These are phyloP conservation scores for Apogon hyalosoma DNA, from an alignment of 2,797 vertebrate species.

Conservation along the genomic window DNA sequence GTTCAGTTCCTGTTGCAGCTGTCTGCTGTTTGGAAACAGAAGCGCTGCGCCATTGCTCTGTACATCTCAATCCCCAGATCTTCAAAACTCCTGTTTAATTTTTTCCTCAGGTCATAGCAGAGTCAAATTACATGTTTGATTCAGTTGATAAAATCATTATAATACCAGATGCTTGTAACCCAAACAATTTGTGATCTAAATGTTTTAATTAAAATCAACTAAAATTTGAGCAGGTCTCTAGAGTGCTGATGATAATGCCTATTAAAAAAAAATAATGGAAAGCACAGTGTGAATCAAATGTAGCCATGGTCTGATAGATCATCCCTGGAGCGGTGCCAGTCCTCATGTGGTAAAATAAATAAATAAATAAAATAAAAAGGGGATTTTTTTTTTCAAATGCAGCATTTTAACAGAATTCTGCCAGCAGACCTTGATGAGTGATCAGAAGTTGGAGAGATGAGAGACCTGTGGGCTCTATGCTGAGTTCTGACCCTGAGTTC, in stretches of 20 bases:
- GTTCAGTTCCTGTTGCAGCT: conserved; percentile 69
- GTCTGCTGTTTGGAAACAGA: conserved; percentile 63
- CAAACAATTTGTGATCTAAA: not conserved
- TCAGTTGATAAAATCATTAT: not conserved
- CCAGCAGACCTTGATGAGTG: conserved; percentile 70
- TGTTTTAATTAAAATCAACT: not conserved
- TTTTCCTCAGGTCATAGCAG: conserved; percentile 9
- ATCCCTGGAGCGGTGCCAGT: conserved; percentile 25
- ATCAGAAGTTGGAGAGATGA: conserved; percentile 71
- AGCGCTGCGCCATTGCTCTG: conserved; percentile 16
- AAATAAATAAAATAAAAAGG: conserved; percentile 5
- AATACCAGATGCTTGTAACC: not conserved
- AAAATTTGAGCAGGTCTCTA: not conserved
- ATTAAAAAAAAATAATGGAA: not conserved
- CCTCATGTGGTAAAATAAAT: conserved; percentile 19
- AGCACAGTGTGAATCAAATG: conserved; percentile 29
- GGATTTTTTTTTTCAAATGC: conserved; percentile 57
- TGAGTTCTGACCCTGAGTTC: conserved; percentile 69
- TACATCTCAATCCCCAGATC: conserved; percentile 51
- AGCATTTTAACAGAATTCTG: conserved; percentile 39
- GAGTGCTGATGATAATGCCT: not conserved
- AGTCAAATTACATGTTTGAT: conserved; percentile 24
- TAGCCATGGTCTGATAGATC: conserved; percentile 39
- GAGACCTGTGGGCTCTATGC: conserved; percentile 50
- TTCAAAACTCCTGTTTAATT: not conserved